Percentiles rank a stretch among this genome's conserved stretches.
These are phyloP conservation scores for Halcyon chelicuti DNA, from an alignment of 2,797 vertebrate species.

Conservation along the genomic window DNA sequence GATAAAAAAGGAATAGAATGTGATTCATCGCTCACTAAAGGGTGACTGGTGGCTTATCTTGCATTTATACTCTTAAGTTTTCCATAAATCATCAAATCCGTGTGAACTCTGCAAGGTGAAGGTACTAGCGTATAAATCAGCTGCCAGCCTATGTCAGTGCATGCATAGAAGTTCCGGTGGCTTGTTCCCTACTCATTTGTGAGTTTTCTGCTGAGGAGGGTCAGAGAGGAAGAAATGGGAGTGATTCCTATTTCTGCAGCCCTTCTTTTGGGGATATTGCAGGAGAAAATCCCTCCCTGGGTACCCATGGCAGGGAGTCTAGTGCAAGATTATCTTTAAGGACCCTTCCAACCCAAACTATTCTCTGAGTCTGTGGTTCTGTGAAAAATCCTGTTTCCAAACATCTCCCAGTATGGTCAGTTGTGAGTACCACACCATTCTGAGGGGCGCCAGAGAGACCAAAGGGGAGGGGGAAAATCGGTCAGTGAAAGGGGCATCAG, in stretches of 20 bases:
- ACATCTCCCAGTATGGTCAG: neutral
- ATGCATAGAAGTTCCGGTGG: neutral
- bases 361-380: neutral
- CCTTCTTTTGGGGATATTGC: neutral
- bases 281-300: neutral
- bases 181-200: neutral
- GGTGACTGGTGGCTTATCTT: neutral
- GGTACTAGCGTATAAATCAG: neutral
- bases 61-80: neutral
- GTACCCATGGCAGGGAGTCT: neutral
- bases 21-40: neutral
- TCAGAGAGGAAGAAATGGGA: neutral
- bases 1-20: neutral
- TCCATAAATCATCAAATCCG: neutral
- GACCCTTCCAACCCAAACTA: neutral
- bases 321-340: neutral
- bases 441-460: neutral
- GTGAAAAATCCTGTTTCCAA: neutral
- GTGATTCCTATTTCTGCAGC: neutral
- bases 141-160: neutral
- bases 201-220: neutral
- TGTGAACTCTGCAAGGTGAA: neutral
- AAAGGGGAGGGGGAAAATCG: neutral
- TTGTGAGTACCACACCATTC: neutral
- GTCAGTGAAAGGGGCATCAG: accelerated